Conservation (phyloP, 2,113 vertebrate species). For the Vicugna pacos region DNA sequence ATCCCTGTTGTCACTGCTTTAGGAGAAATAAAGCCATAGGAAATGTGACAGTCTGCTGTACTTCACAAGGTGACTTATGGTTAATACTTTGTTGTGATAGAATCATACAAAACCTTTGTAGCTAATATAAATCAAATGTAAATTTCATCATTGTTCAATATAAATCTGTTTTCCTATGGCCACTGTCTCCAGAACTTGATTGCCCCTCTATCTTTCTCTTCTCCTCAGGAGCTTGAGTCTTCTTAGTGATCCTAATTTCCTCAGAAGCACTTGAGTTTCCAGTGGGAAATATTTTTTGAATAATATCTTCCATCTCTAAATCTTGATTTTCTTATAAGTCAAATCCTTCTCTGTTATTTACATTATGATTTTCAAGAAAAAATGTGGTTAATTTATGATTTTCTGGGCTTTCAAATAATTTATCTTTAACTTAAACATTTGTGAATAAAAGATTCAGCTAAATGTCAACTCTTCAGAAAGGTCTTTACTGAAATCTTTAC, state of each 20-base stretch:
- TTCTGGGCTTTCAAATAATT: not conserved
- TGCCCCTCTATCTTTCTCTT: not conserved
- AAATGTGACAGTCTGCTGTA: not conserved
- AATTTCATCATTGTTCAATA: not conserved
- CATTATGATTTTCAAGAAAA: not conserved
- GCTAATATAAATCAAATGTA: not conserved
- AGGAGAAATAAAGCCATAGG: not conserved
- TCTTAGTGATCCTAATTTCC: slow-evolving; percentile 30
- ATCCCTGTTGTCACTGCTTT: not conserved
- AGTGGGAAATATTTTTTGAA: slow-evolving; percentile 12
- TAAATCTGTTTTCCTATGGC: not conserved
- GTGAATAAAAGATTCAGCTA: not conserved
- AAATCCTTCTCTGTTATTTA: not conserved
- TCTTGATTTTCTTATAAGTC: not conserved
- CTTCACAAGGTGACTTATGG: not conserved
- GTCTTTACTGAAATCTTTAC: not conserved
- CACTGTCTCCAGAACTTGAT: not conserved
- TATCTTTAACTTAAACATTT: not conserved
- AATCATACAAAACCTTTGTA: not conserved
- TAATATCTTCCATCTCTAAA: not conserved
- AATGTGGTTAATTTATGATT: not conserved
- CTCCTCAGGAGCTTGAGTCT: not conserved
- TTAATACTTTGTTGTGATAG: slow-evolving; percentile 3
- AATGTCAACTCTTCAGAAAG: not conserved
- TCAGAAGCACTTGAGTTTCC: not conserved